These are phyloP conservation scores for Tyria jacobaeae DNA, from an alignment of 2,888 invertebrate species.

Conservation along the genomic window DNA sequence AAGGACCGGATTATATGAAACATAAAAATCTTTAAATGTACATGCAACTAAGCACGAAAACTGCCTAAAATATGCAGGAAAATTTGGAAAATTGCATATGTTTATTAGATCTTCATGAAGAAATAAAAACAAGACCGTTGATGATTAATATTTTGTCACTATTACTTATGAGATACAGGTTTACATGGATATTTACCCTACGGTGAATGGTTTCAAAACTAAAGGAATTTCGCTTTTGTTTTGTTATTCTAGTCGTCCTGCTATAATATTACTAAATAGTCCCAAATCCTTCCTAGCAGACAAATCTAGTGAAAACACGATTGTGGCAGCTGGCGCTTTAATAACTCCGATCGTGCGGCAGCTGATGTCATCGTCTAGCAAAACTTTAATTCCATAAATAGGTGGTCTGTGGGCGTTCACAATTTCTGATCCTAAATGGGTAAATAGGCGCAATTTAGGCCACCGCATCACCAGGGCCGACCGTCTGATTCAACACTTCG, in stretches of 20 bases:
- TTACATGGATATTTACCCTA: too few relatives aligned
- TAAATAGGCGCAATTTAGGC: slow-evolving; percentile 83
- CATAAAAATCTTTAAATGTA: too few relatives aligned
- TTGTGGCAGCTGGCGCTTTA: slow-evolving; percentile 47
- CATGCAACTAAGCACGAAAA: not conserved
- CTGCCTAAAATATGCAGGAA: too few relatives aligned
- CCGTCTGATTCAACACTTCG: slow-evolving; percentile 85
- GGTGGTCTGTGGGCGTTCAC: slow-evolving; percentile 80
- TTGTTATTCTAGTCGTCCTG: not conserved
- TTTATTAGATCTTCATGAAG: too few relatives aligned
- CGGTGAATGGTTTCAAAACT: too few relatives aligned
- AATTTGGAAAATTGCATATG: too few relatives aligned
- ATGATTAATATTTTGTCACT: too few relatives aligned
- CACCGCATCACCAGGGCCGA: slow-evolving; percentile 63
- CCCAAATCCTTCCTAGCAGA: slow-evolving; percentile 21
- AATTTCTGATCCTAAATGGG: slow-evolving; percentile 75
- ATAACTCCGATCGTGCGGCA: slow-evolving; percentile 37
- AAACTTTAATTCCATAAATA: slow-evolving; percentile 71
- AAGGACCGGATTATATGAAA: too few relatives aligned
- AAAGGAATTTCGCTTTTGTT: not conserved
- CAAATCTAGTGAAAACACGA: slow-evolving; percentile 41
- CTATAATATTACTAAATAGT: not conserved
- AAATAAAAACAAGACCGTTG: too few relatives aligned
- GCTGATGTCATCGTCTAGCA: slow-evolving; percentile 67
- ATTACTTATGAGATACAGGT: too few relatives aligned